A percentile compares a stretch with the other conserved stretches of the same genome.
These are phyloP conservation scores for Campylomormyrus numenius DNA, from an alignment of 2,113 vertebrate species.

Conservation along the genomic window DNA sequence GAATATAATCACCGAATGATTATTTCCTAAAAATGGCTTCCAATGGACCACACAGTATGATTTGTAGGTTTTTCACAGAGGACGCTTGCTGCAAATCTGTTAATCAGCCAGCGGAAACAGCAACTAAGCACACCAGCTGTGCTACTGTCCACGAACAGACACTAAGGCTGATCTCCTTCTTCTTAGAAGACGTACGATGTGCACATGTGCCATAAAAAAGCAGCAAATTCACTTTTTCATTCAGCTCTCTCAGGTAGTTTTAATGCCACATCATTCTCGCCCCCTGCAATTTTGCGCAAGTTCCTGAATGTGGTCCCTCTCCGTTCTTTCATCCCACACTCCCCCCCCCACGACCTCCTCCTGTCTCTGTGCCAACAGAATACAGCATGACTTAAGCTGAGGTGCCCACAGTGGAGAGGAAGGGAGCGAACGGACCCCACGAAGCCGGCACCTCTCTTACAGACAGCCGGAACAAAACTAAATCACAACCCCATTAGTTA, in stretches of 20 bases:
- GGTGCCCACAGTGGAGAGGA: not conserved
- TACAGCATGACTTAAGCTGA: not conserved
- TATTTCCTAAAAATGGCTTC: not conserved
- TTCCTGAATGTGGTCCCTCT: not conserved
- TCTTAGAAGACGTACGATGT: not conserved
- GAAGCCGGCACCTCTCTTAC: not conserved
- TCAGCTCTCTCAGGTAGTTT: conserved; percentile 3
- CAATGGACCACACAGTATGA: not conserved
- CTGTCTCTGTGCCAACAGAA: not conserved
- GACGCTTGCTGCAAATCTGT: not conserved
- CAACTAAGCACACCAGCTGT: not conserved
- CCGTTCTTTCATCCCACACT: not conserved
- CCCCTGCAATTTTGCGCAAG: no score
- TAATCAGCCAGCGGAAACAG: not conserved
- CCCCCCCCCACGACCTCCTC: not conserved
- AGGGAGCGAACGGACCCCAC: not conserved
- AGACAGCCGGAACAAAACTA: not conserved
- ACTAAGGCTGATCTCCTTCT: not conserved
- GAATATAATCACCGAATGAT: not conserved
- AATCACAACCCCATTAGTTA: not conserved
- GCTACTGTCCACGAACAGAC: not conserved
- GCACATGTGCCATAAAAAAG: not conserved
- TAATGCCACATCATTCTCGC: not conserved
- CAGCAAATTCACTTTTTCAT: not conserved
- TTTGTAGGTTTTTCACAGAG: not conserved